Evolutionary conservation across 2,888 invertebrate genomes (phyloP).

Genomic region (Rhopalosiphum nymphaeae): DNA sequence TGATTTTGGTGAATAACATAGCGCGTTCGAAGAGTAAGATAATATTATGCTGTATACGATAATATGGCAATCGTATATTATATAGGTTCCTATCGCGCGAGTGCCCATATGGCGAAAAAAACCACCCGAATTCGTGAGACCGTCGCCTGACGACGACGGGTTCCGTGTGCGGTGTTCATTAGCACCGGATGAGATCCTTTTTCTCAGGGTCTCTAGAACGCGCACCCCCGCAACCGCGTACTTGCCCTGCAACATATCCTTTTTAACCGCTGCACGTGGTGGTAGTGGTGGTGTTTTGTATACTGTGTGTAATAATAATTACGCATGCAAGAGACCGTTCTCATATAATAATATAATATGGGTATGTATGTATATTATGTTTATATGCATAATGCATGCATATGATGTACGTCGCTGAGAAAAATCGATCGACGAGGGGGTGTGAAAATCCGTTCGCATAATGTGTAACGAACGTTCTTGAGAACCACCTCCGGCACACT

Average conservation of each 20-base stretch:
- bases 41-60: neutral
- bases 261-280: slow-evolving; percentile 35
- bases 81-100: neutral
- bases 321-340: slow-evolving; percentile 1
- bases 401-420: slow-evolving; percentile 20
- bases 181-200: slow-evolving; percentile 55
- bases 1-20: neutral
- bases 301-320: slow-evolving; percentile 15
- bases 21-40: neutral
- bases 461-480: slow-evolving; percentile 42
- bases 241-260: neutral
- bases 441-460: slow-evolving; percentile 37
- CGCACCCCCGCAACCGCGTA: neutral
- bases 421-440: neutral
- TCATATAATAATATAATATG: slow-evolving; percentile 8
- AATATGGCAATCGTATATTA: neutral
- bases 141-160: neutral
- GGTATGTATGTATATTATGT: neutral
- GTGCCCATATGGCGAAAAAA: slow-evolving; percentile 38
- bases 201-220: slow-evolving; percentile 38
- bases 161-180: neutral
- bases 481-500: neutral
- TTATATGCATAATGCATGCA: slow-evolving; percentile 1
- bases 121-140: slow-evolving; percentile 38
- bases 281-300: neutral